Conservation (phyloP, 2,888 invertebrate species). For the Lacanobia wlatinum region DNA sequence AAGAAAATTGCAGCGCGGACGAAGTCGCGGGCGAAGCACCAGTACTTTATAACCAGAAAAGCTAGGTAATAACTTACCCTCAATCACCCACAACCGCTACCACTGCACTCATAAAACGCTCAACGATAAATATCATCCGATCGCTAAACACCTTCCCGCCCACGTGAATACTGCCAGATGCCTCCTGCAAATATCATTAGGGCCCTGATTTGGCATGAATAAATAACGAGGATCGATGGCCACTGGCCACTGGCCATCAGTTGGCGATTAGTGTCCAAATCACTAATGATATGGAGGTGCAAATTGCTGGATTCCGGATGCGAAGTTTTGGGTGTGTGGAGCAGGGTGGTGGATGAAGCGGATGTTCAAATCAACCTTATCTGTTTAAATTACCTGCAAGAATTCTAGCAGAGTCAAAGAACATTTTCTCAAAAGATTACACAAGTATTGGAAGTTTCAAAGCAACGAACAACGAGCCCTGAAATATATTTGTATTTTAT, state of each 20-base stretch:
- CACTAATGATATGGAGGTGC: constrained; percentile 74
- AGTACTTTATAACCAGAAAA: not conserved
- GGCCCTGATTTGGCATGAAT: constrained; percentile 64
- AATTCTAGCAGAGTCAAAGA: too few species aligned
- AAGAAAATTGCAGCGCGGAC: too few species aligned
- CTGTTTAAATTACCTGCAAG: too few species aligned
- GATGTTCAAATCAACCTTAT: not conserved
- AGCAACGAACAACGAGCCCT: too few species aligned
- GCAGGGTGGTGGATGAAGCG: constrained; percentile 34
- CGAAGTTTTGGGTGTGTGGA: constrained; percentile 66
- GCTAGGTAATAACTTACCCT: not conserved
- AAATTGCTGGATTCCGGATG: constrained; percentile 79
- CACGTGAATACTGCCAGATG: constrained; percentile 44
- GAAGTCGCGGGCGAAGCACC: too few species aligned
- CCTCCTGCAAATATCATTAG: constrained; percentile 57
- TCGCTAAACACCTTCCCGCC: constrained; percentile 31
- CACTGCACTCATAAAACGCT: constrained; percentile 40
- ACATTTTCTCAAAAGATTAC: too few species aligned
- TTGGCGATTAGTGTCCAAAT: constrained; percentile 78
- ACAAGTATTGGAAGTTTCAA: too few species aligned
- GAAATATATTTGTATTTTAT: too few species aligned
- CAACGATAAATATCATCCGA: constrained; percentile 39
- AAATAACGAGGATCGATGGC: constrained; percentile 65
- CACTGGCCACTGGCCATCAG: constrained; percentile 73
- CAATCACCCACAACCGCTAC: not conserved